A percentile compares a stretch with the other conserved stretches of the same genome.
These are phyloP conservation scores for Stenolophus ochropezus DNA, from an alignment of 2,888 invertebrate genomes.

Conservation along the genomic window DNA sequence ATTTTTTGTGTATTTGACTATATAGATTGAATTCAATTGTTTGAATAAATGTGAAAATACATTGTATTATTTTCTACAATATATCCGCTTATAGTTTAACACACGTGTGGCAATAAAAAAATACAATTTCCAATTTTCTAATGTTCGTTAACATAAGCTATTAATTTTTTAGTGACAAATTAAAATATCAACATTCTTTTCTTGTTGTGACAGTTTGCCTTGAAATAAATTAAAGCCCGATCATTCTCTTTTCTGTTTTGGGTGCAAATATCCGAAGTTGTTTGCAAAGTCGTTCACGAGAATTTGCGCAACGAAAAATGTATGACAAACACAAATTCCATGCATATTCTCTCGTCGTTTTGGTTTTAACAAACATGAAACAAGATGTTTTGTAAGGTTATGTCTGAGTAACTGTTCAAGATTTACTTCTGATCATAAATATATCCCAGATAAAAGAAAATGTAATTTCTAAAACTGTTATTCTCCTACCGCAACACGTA, in stretches of 20 bases:
- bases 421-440: slow-evolving; percentile 15
- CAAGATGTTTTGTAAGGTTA: slow-evolving; percentile 38
- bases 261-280: neutral
- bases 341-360: slow-evolving; percentile 10
- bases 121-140: too few species aligned
- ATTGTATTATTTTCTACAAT: too few species aligned
- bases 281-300: neutral
- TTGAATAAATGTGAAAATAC: too few species aligned
- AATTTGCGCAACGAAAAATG: slow-evolving; percentile 14
- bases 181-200: neutral
- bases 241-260: neutral
- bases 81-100: too few species aligned
- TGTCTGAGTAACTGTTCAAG: slow-evolving; percentile 31
- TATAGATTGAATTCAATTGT: too few species aligned
- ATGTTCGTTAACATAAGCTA: too few species aligned
- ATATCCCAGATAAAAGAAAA: slow-evolving; percentile 22
- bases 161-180: neutral
- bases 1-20: too few species aligned
- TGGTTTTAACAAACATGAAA: slow-evolving; percentile 10
- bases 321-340: slow-evolving; percentile 31
- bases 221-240: neutral
- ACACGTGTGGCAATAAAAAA: too few species aligned
- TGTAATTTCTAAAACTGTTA: slow-evolving; percentile 38
- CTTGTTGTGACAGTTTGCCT: neutral
- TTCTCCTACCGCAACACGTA: neutral